These are phyloP conservation scores for Mythimna vitellina DNA, from an alignment of 2,888 invertebrate genomes.

Conservation along the genomic window DNA sequence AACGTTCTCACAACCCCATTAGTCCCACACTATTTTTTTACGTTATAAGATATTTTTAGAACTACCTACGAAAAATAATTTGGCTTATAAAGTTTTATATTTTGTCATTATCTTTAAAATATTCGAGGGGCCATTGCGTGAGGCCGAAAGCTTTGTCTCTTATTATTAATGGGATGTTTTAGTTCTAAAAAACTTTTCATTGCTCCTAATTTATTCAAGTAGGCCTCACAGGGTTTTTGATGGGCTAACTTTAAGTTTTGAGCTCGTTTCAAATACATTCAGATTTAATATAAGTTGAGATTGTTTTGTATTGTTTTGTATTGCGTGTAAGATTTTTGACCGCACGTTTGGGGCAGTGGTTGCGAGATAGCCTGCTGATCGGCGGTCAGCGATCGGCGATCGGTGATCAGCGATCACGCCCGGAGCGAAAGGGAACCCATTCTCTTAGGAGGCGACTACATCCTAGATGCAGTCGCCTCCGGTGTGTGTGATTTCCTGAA, in stretches of 20 bases:
- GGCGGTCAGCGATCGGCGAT: too few relatives aligned
- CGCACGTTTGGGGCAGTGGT: too few relatives aligned
- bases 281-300: constrained; percentile 20
- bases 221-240: constrained; percentile 41
- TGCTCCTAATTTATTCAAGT: constrained; percentile 56
- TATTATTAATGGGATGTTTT: constrained; percentile 55
- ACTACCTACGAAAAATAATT: constrained; percentile 1
- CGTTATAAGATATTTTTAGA: not conserved
- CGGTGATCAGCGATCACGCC: too few relatives aligned
- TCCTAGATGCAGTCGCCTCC: too few relatives aligned
- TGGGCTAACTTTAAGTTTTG: constrained; percentile 38
- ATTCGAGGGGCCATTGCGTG: constrained; percentile 35
- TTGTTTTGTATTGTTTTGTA: constrained; percentile 17
- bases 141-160: constrained; percentile 48
- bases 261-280: constrained; percentile 40
- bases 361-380: too few relatives aligned
- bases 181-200: constrained; percentile 53
- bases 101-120: constrained; percentile 28
- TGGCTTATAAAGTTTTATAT: constrained; percentile 24
- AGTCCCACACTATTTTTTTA: not conserved
- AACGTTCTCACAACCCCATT: too few relatives aligned
- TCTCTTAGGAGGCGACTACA: too few relatives aligned
- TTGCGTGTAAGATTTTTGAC: too few relatives aligned
- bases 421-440: too few relatives aligned
- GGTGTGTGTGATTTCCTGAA: too few relatives aligned